phyloP scores from a whole-genome alignment of 2,113 vertebrate genomes.

The Puma concolor region DNA sequence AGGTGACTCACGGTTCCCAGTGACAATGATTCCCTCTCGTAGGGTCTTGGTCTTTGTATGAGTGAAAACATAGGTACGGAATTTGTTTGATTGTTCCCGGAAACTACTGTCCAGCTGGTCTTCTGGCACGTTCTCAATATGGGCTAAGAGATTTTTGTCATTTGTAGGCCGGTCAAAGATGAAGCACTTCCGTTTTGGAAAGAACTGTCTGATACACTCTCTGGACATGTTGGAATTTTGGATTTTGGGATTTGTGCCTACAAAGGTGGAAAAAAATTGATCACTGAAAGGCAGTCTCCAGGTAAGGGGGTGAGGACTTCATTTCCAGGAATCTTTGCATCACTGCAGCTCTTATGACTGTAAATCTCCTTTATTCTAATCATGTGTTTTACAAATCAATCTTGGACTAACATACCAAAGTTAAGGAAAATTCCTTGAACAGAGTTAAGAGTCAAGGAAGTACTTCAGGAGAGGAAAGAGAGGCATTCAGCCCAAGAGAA shows the following conservation, averaged over 20 bases:
- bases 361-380: background rate
- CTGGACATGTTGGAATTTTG: background rate
- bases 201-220: background rate
- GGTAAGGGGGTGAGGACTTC: background rate
- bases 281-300: background rate
- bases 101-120: background rate
- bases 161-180: background rate
- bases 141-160: background rate
- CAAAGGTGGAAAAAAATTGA: background rate
- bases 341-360: background rate
- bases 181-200: background rate
- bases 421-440: background rate
- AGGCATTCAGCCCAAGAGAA: background rate
- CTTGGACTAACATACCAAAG: background rate
- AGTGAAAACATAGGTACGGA: background rate
- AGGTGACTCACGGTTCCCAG: background rate
- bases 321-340: background rate
- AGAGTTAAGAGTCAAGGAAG: background rate
- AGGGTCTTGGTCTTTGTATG: background rate
- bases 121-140: background rate
- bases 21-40: background rate
- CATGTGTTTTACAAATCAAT: background rate
- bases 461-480: background rate
- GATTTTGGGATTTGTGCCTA: background rate
- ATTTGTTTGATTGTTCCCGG: background rate